Base-by-base conservation (phyloP, 2,797 vertebrate genomes). In the Amniataba percoides region DNA sequence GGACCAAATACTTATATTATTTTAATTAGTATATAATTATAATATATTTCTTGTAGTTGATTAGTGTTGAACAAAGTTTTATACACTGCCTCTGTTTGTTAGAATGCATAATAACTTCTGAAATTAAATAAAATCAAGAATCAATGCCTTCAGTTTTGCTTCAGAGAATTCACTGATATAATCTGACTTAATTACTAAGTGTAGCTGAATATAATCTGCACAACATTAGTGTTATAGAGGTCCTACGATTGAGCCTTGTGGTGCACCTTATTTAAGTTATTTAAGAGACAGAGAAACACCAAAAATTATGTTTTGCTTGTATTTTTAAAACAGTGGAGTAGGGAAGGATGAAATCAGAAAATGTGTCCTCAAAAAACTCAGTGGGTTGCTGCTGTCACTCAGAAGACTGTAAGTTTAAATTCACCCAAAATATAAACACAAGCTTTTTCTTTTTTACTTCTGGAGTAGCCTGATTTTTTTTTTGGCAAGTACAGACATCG, bases 161-260 rank as follows among this genome's bases (percentile, higher is more conserved):
- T 9, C 1, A 8, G 43, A 34, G 13, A 63, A 34, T 48, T 31
- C 12, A 72, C 23, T n/a, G 1, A 45, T 36, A 31, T 46, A n/a
- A 39, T 25, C 10, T 5, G 36, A 2, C 0, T 48, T 19, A 19
- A 7, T 21, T 56, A 0, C 14, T 1, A 14, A 4, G 4, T 51
- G 31, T 12, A 48, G 21, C 45, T 51, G 21, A 59, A 14, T 23
- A 53, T 59, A 27, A 34, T 81, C 39, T 11, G 62, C 62, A 58
- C 52, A 61, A 45, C 45, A 12, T 62, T 39, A 49, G 5, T 18
- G 31, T 1, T 48, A 7, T 15, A 48, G 8, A 11, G 27, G 21
- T 19, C 16, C 21, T 21, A 36, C 3, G 3, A 52, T 5, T 31
- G 57, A 52, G 19, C 46, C 36, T 19, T 52, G 46, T 25, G 21